Evolutionary conservation across 1,140 invertebrate species (phyloP), one percentile per base, ranked within the genome.

Genomic region (Samia ricini): DNA sequence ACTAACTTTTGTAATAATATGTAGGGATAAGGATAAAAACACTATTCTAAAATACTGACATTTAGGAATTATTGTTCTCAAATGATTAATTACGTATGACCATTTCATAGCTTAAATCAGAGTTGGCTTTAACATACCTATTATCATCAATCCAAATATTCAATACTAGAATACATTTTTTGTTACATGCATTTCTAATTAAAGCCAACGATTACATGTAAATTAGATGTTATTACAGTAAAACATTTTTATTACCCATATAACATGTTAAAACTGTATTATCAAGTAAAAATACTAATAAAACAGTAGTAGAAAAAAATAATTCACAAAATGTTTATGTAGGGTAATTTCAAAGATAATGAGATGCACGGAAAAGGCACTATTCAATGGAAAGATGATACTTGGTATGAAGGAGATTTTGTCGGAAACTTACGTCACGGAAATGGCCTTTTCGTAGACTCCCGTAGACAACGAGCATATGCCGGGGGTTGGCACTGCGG

Each of bases 371-470:
- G 93, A 1, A 88, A 81, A 73, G 93, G 93, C 8, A 73, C 72
- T 5, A 77, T 93, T 59, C 77, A 84, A 18, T 93, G 92, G 84
- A 89, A 91, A 33, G 89, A 92, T 69, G 74, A 90, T 42, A 91
- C 87, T 12, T 91, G 88, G 82, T 93, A 93, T 65, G 85, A 92
- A 69, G 93, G 93, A 0, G 85, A 92, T 20, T 92, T 94, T 73
- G 59, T 64, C 7, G 82, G 88, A 10, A 92, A 92, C 60, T 71
- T 91, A 61, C 90, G 92, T 12, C 91, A 93, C 62, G 93, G 93
- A 2, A 72, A 76, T 59, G 93, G 93, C 1, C 69, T 86, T 2
- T 88, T 91, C n/a, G 90, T 92, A 20, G 76, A 92, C 56, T 86
- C 85, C 21, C 77, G 87, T 22, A 80, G 73, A n/a, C 81, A 86